A percentile compares a stretch with the other conserved stretches of the same genome.
phyloP scores from a whole-genome alignment of 2,888 invertebrate genomes.

The Eupithecia abbreviata region DNA sequence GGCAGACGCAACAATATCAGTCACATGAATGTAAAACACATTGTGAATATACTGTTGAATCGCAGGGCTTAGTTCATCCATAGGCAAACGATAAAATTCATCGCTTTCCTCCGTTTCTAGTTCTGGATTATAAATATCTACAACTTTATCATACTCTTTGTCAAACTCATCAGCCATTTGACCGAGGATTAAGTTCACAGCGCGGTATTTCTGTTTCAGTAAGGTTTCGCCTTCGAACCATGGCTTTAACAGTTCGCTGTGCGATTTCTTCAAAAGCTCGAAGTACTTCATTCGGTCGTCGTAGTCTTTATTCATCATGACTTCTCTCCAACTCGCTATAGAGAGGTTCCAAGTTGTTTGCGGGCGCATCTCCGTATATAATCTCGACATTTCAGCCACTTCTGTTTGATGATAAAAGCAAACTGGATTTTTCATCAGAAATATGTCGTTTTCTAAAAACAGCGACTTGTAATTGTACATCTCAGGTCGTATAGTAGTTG shows the following conservation, averaged over 20 bases:
- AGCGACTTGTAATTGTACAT: constrained; percentile 69
- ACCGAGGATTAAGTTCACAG: constrained; percentile 59
- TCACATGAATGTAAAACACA: constrained; percentile 64
- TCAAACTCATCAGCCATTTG: constrained; percentile 67
- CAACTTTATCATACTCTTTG: constrained; percentile 55
- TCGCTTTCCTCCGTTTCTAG: constrained; percentile 13
- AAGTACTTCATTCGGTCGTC: constrained; percentile 72
- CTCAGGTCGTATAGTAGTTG: constrained; percentile 57
- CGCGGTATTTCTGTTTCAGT: constrained; percentile 61
- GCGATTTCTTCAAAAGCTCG: constrained; percentile 58
- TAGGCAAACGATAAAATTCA: background rate
- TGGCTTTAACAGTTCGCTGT: constrained; percentile 65
- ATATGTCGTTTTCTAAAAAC: constrained; percentile 71
- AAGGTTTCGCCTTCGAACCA: constrained; percentile 69
- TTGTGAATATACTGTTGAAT: constrained; percentile 50
- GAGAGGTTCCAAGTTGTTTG: constrained; percentile 67
- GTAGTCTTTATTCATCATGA: constrained; percentile 66
- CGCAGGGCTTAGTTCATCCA: constrained; percentile 33
- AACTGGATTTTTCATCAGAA: constrained; percentile 74
- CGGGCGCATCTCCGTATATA: constrained; percentile 63
- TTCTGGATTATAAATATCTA: constrained; percentile 35
- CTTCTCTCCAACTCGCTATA: constrained; percentile 64
- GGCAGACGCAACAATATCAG: constrained; percentile 60
- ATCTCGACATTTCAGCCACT: constrained; percentile 63
- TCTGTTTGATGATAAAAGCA: constrained; percentile 77